Percentiles rank a stretch among this genome's conserved stretches.
Conservation (phyloP, 1,140 invertebrate species). For the Euglossa dilemma region DNA sequence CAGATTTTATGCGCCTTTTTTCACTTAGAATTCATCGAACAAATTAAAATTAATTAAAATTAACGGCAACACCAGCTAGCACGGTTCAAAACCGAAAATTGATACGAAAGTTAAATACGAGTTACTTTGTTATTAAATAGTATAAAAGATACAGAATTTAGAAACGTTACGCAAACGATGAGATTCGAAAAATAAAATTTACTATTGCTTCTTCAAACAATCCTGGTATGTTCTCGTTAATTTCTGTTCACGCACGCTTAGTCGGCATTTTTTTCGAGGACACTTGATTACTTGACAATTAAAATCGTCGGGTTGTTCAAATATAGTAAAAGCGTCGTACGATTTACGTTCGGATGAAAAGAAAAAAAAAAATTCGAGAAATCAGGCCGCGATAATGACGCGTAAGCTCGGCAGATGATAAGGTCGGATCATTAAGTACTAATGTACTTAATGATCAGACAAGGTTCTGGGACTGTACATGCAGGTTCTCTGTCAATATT, state of each 20-base stretch:
- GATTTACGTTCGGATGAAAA: slow-evolving; percentile 13
- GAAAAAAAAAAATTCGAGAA: slow-evolving; percentile 26
- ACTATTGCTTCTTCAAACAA: not conserved
- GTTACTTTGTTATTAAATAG: too few species aligned
- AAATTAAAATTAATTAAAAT: too few species aligned
- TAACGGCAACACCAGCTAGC: too few species aligned
- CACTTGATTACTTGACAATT: not conserved
- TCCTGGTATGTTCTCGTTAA: not conserved
- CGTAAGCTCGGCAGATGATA: slow-evolving; percentile 15
- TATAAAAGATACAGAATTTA: too few species aligned
- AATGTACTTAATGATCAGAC: slow-evolving; percentile 30
- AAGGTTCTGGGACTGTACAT: not conserved
- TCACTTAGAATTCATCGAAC: not conserved
- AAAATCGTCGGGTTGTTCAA: not conserved
- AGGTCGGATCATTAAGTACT: slow-evolving; percentile 26
- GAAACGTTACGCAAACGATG: too few species aligned
- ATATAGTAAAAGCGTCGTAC: not conserved
- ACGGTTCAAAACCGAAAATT: too few species aligned
- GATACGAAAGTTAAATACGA: too few species aligned
- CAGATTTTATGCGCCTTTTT: not conserved
- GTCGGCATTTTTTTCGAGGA: not conserved
- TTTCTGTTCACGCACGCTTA: not conserved
- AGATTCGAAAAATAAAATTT: not conserved
- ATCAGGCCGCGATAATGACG: slow-evolving; percentile 15
- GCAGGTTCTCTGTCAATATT: not conserved